Conservation (phyloP, 2,888 invertebrate species). For the Harpagoxenus sublaevis region DNA sequence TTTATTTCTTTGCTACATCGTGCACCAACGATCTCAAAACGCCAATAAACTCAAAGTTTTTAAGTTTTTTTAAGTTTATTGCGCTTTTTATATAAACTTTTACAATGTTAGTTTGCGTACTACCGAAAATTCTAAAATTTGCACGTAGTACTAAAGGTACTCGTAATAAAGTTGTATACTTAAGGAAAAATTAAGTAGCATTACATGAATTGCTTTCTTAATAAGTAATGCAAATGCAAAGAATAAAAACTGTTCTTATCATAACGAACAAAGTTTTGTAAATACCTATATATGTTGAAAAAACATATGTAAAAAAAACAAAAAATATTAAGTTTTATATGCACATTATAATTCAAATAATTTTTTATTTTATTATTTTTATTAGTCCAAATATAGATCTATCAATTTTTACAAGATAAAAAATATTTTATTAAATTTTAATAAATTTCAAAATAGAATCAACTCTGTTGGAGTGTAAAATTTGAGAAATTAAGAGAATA, state of each 20-base stretch:
- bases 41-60: conserved; percentile 4
- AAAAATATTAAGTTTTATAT: not conserved
- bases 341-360: not conserved
- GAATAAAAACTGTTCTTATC: conserved; percentile 13
- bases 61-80: conserved; percentile 13
- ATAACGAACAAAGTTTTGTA: conserved; percentile 57
- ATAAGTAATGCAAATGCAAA: conserved; percentile 17
- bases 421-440: not conserved
- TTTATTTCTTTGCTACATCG: not conserved
- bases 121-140: conserved; percentile 2
- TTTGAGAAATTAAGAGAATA: not conserved
- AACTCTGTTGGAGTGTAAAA: not conserved
- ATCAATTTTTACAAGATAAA: not conserved
- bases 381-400: not conserved
- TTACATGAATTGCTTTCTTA: conserved; percentile 13
- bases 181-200: not conserved
- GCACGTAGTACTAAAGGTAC: not conserved
- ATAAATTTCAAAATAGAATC: not conserved
- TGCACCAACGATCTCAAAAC: not conserved
- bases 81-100: conserved; percentile 6
- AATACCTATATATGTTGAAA: not conserved
- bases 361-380: not conserved
- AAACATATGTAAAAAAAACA: not conserved
- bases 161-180: conserved; percentile 10
- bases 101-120: not conserved